These are phyloP conservation scores for Ceratosolen fusciceps DNA, from an alignment of 1,140 invertebrate genomes.

Conservation along the genomic window DNA sequence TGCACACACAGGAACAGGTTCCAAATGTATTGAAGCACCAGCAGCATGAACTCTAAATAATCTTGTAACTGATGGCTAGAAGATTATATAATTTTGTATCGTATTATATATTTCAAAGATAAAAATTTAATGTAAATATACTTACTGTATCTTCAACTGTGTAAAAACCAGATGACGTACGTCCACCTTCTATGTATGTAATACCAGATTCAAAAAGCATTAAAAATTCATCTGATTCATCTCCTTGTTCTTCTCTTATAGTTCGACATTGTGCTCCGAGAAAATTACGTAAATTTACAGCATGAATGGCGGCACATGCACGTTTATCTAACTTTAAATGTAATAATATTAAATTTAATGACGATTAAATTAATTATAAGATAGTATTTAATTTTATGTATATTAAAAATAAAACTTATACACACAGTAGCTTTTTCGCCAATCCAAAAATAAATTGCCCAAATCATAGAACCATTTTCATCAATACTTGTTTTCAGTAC, in stretches of 20 bases:
- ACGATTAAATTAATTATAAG: too few species aligned
- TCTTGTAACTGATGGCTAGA: conserved; percentile 84
- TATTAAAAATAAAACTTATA: conserved; percentile 29
- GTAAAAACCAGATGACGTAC: conserved; percentile 97
- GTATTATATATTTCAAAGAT: neutral
- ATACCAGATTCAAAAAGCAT: conserved; percentile 92
- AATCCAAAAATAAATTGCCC: conserved; percentile 99
- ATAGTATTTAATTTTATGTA: conserved; percentile 14
- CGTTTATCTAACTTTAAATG: conserved; percentile 90
- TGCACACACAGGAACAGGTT: conserved; percentile 83
- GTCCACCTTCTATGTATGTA: conserved; percentile 96
- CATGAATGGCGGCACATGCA: conserved; percentile 98
- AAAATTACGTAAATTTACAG: conserved; percentile 97
- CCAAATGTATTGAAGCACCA: conserved; percentile 91
- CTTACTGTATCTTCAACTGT: conserved; percentile 93
- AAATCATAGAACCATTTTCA: conserved; percentile 87
- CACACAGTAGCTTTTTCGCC: conserved; percentile 92
- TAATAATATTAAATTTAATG: conserved; percentile 39
- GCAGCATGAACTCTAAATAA: conserved; percentile 92
- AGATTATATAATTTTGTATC: conserved; percentile 43
- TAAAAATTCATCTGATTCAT: conserved; percentile 97
- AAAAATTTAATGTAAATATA: conserved; percentile 1
- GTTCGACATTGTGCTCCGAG: conserved; percentile 96
- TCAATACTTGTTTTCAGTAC: conserved; percentile 93
- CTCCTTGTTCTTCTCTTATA: conserved; percentile 95